Evolutionary conservation across 30 jellyfish, hydroid and myxozoan species (phyloP).

Genomic region (Nemopilema nomurai): DNA sequence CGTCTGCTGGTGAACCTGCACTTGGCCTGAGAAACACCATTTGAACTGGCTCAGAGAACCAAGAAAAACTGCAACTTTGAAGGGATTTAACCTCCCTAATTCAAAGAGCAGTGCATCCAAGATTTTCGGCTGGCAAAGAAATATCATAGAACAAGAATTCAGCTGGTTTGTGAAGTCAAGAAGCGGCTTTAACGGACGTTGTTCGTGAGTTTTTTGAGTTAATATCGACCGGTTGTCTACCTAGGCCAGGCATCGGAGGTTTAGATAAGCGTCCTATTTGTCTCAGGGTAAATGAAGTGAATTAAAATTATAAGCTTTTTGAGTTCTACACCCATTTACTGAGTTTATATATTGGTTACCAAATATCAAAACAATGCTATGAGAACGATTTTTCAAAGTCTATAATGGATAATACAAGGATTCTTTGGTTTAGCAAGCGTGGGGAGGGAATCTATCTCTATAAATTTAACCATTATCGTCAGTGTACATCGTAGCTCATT

Average conservation of each 20-base stretch:
- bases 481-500: neutral
- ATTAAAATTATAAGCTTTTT: neutral
- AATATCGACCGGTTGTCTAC: neutral
- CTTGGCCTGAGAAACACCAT: slow-evolving; percentile 6
- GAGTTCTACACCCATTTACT: neutral
- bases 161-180: neutral
- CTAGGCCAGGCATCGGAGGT: neutral
- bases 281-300: neutral
- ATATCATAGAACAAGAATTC: neutral
- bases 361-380: neutral
- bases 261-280: neutral
- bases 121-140: neutral
- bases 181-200: neutral
- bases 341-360: neutral
- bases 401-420: too few relatives aligned
- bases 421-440: neutral
- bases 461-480: neutral
- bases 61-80: neutral
- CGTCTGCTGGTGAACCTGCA: slow-evolving; percentile 15
- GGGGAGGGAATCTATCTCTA: neutral
- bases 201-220: neutral
- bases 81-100: neutral
- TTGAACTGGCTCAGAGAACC: neutral
- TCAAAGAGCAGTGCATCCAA: neutral
- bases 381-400: too few relatives aligned